A percentile compares a stretch with the other conserved stretches of the same genome.
Conservation (phyloP, 2,113 vertebrate genomes). For the Tinamus guttatus region DNA sequence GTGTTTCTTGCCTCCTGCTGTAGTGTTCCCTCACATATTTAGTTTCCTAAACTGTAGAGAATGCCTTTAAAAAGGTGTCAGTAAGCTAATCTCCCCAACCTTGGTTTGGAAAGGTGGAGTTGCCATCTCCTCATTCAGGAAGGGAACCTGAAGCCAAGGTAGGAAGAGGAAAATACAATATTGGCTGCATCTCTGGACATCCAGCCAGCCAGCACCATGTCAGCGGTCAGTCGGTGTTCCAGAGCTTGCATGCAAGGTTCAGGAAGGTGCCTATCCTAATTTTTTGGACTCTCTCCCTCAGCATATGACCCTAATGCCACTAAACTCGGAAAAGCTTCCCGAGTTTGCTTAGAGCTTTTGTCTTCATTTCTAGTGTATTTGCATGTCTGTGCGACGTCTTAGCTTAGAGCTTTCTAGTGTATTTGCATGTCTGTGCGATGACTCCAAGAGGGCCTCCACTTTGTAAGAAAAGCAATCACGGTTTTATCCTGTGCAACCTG, state of each 20-base stretch:
- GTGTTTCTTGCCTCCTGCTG: background rate
- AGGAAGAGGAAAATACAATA: background rate
- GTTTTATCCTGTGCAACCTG: background rate
- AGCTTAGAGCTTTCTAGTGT: too few species aligned
- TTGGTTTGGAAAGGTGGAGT: background rate
- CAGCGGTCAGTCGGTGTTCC: background rate
- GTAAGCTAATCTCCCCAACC: background rate
- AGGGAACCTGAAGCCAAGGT: background rate
- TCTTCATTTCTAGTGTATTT: background rate
- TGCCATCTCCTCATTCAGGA: background rate
- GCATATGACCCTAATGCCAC: rapidly evolving
- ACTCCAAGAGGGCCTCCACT: rapidly evolving
- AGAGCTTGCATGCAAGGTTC: background rate
- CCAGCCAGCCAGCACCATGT: background rate
- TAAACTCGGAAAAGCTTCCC: background rate
- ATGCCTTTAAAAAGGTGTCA: background rate
- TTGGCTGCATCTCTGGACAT: background rate
- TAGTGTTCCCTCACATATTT: background rate
- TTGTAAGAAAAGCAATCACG: background rate
- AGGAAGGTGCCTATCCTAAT: too few species aligned
- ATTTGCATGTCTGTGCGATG: rapidly evolving
- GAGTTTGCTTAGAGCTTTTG: too few species aligned
- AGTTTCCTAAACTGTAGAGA: background rate
- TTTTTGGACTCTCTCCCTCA: background rate
- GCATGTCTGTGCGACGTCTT: rapidly evolving